Evolutionary conservation across 2,113 vertebrate genomes (phyloP).

Genomic region (Oreochromis niloticus): DNA sequence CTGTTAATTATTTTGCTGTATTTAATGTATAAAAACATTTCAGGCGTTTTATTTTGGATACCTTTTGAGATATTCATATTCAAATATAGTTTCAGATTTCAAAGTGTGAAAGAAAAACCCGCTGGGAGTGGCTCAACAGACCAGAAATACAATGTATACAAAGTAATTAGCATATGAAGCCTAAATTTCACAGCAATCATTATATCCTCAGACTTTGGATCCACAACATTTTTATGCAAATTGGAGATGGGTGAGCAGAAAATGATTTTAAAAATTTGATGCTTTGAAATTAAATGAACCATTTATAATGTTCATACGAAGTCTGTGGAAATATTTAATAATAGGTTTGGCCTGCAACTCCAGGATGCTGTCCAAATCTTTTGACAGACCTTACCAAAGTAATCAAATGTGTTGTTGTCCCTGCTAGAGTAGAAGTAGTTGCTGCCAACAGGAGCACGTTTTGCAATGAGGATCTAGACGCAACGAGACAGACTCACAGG

Average conservation of each 20-base stretch:
- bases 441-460: not conserved
- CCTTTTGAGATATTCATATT: not conserved
- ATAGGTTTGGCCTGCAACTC: not conserved
- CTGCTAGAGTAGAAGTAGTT: not conserved
- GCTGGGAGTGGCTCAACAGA: not conserved
- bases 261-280: not conserved
- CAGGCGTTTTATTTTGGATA: not conserved
- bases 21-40: not conserved
- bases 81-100: not conserved
- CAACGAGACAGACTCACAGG: not conserved
- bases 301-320: not conserved
- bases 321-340: not conserved
- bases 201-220: not conserved
- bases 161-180: not conserved
- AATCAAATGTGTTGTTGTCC: not conserved
- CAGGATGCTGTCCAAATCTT: not conserved
- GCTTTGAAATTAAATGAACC: not conserved
- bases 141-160: not conserved
- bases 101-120: not conserved
- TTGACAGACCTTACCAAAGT: not conserved
- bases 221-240: not conserved
- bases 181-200: not conserved
- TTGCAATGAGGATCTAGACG: not conserved
- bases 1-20: not conserved
- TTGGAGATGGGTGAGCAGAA: not conserved